Conservation (phyloP, 2,113 vertebrate species). For the Lampris megalopsis region DNA sequence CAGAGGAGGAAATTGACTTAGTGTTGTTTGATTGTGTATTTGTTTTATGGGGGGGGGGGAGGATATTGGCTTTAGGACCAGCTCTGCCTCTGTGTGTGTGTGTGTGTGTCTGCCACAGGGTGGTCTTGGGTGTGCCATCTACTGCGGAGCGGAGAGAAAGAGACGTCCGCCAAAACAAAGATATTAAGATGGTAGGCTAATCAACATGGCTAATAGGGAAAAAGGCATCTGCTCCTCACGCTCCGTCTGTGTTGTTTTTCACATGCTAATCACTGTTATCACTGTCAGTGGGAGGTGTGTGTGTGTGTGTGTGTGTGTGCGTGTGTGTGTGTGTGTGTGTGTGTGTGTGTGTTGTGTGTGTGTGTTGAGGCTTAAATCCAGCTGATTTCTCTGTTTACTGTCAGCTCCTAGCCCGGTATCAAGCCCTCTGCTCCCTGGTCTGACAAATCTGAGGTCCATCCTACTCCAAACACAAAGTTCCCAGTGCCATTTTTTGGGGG, state of each 20-base stretch:
- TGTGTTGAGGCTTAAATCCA: slow-evolving; percentile 39
- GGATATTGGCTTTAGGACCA: slow-evolving; percentile 68
- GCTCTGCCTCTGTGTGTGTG: slow-evolving; percentile 35
- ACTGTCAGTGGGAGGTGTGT: slow-evolving; percentile 70
- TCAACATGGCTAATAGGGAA: slow-evolving; percentile 75
- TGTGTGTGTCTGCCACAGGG: slow-evolving; percentile 66
- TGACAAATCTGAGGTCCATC: slow-evolving; percentile 32
- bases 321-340: slow-evolving; percentile 32
- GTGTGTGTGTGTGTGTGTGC: slow-evolving; percentile 50
- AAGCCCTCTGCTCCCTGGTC: slow-evolving; percentile 51
- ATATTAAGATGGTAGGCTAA: slow-evolving; percentile 77
- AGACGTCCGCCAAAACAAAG: slow-evolving; percentile 80
- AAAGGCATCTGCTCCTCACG: slow-evolving; percentile 75
- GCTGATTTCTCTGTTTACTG: slow-evolving; percentile 48
- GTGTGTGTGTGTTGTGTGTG: slow-evolving; percentile 35
- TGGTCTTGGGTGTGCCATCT: slow-evolving; percentile 68
- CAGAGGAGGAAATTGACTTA: slow-evolving; percentile 82
- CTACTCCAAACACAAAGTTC: slow-evolving; percentile 19
- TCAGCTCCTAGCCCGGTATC: slow-evolving; percentile 51
- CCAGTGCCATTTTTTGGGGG: too few species aligned
- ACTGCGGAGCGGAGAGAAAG: slow-evolving; percentile 34
- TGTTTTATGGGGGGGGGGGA: slow-evolving; percentile 75
- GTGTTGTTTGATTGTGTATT: slow-evolving; percentile 83
- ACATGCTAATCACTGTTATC: slow-evolving; percentile 82
- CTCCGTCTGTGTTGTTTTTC: slow-evolving; percentile 77